Conservation (phyloP, 1,140 invertebrate species). For the Teleopsis dalmanni region DNA sequence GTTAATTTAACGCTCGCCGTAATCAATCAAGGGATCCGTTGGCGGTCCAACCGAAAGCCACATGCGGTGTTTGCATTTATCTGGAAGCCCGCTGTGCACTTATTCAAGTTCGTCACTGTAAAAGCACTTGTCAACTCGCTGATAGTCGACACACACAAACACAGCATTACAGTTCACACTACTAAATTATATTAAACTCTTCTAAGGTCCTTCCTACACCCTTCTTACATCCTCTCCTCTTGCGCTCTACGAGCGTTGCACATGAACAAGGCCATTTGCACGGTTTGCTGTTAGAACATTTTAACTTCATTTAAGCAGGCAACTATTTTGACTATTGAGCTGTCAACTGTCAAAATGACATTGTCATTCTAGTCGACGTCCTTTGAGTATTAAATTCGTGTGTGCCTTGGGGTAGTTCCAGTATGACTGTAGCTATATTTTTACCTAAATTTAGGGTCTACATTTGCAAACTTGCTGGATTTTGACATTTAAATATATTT, state of each 20-base stretch:
- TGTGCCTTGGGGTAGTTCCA: too few species aligned
- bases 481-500: too few species aligned
- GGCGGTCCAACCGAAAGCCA: too few species aligned
- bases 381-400: too few species aligned
- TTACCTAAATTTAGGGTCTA: neutral
- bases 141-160: neutral
- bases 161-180: neutral
- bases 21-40: too few species aligned
- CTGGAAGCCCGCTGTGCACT: too few species aligned
- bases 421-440: too few species aligned
- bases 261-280: neutral
- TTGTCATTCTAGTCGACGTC: slow-evolving; percentile 8
- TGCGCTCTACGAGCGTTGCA: neutral
- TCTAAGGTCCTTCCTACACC: neutral
- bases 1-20: too few species aligned
- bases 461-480: neutral
- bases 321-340: slow-evolving; percentile 44
- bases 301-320: too few species aligned
- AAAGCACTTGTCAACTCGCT: too few species aligned
- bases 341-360: slow-evolving; percentile 28
- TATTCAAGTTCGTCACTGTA: too few species aligned
- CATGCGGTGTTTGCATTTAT: too few species aligned
- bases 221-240: neutral
- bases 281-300: slow-evolving; percentile 11
- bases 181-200: slow-evolving; percentile 1